These are phyloP conservation scores for Radopholus similis DNA, from an alignment of 1,140 invertebrate genomes.

Conservation along the genomic window DNA sequence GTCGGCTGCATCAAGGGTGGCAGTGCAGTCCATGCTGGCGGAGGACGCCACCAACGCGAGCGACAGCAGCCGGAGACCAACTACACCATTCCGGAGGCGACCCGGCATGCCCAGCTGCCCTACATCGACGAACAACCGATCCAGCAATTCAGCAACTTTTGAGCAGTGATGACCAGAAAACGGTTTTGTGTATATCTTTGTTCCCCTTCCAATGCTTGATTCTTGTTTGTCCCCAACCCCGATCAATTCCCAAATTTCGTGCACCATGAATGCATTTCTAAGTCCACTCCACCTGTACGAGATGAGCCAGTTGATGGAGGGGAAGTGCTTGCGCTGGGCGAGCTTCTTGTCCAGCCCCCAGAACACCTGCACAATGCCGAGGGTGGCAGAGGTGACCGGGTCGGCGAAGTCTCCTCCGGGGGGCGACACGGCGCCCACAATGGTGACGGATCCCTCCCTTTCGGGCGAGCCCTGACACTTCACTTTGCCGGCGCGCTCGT, in stretches of 20 bases:
- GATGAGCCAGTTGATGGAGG: conserved; percentile 99
- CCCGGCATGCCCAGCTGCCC: conserved; percentile 40
- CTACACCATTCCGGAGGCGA: conserved; percentile 53
- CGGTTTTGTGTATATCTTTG: not conserved
- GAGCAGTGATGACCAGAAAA: conserved; percentile 5
- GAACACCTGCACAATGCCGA: conserved; percentile 99
- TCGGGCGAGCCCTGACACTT: conserved; percentile 95
- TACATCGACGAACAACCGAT: conserved; percentile 49
- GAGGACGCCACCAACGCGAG: not conserved
- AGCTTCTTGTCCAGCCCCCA: conserved; percentile 99
- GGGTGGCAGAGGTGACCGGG: conserved; percentile 95
- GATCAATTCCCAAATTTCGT: too few species aligned
- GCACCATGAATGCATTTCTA: not conserved
- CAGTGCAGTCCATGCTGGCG: not conserved
- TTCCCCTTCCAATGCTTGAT: not conserved
- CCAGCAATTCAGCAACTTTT: conserved; percentile 53
- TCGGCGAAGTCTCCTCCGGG: conserved; percentile 99
- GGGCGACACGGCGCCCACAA: conserved; percentile 98
- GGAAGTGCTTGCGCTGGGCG: conserved; percentile 98
- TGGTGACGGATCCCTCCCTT: conserved; percentile 93
- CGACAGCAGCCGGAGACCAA: conserved; percentile 27
- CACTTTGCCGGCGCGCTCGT: conserved; percentile 94
- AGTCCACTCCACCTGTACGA: conserved; percentile 73
- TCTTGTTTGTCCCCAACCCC: not conserved
- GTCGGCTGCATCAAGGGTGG: conserved; percentile 37